phyloP scores from a whole-genome alignment of 2,797 vertebrate genomes.

The Melanogrammus aeglefinus region DNA sequence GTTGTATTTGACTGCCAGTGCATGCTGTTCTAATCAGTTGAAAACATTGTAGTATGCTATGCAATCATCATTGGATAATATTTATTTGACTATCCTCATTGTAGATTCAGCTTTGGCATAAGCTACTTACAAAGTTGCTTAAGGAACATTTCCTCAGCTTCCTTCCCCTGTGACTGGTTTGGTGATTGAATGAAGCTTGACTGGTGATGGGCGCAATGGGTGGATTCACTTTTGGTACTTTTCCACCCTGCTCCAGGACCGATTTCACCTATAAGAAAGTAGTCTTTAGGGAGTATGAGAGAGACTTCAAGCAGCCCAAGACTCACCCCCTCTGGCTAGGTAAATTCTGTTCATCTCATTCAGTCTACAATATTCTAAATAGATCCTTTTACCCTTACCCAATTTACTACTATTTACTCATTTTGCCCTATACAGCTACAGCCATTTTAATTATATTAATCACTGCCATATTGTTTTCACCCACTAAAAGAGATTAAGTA shows the following conservation, averaged over 20 bases:
- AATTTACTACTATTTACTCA: not conserved
- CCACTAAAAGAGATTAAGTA: too few relatives aligned
- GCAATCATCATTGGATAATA: not conserved
- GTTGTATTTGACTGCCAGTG: not conserved
- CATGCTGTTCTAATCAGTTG: not conserved
- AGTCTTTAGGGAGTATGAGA: conserved; percentile 90
- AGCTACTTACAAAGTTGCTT: not conserved
- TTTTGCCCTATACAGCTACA: too few relatives aligned
- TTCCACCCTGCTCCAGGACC: conserved; percentile 40
- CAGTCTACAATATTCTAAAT: conserved; percentile 12
- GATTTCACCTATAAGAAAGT: conserved; percentile 84
- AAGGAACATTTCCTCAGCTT: not conserved
- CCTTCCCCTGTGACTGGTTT: not conserved
- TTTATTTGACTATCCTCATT: not conserved
- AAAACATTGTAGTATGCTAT: not conserved
- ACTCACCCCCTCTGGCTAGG: conserved; percentile 79
- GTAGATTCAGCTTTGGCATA: not conserved
- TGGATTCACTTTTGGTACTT: not conserved
- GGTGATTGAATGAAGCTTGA: not conserved
- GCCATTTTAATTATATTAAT: too few relatives aligned
- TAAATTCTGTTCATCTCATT: conserved; percentile 57
- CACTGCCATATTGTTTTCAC: too few relatives aligned
- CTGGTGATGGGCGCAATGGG: not conserved
- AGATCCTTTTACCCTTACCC: not conserved
- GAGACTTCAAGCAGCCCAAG: conserved; percentile 82